Evolutionary conservation across 2,797 vertebrate genomes (phyloP).

Genomic region (Xyrichtys novacula): DNA sequence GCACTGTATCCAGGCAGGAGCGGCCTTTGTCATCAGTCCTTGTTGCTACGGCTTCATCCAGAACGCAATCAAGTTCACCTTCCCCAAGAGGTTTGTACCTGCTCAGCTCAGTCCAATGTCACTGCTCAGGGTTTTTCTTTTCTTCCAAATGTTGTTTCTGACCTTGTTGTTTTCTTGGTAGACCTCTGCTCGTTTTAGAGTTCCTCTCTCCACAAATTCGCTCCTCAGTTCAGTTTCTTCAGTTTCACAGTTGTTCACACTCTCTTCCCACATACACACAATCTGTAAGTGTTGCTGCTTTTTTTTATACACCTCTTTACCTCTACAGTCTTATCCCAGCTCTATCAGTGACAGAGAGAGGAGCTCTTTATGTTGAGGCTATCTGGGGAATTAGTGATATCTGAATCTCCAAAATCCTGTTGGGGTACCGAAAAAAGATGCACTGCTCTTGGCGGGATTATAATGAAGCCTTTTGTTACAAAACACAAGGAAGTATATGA

Average conservation of each 20-base stretch:
- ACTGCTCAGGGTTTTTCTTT: slow-evolving; percentile 4
- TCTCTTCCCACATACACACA: neutral
- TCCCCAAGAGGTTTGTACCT: slow-evolving; percentile 91
- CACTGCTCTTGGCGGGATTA: neutral
- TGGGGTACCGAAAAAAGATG: slow-evolving; percentile 9
- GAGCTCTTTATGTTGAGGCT: slow-evolving; percentile 13
- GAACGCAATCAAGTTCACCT: slow-evolving; percentile 94
- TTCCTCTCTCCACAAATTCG: neutral
- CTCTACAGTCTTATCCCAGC: slow-evolving; percentile 20
- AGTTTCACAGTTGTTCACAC: slow-evolving; percentile 9
- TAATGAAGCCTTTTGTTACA: neutral
- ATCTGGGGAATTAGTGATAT: slow-evolving; percentile 16
- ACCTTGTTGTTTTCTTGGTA: slow-evolving; percentile 38
- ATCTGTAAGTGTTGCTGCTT: slow-evolving; percentile 24
- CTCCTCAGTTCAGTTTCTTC: neutral
- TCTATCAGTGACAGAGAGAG: slow-evolving; percentile 18
- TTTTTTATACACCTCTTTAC: slow-evolving; percentile 39
- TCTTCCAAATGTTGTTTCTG: slow-evolving; percentile 5
- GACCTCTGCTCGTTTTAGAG: neutral
- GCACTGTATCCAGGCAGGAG: slow-evolving; percentile 88
- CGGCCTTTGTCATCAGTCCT: slow-evolving; percentile 93
- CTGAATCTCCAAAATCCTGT: slow-evolving; percentile 12
- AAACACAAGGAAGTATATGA: neutral
- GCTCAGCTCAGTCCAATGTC: slow-evolving; percentile 5
- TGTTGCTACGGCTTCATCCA: slow-evolving; percentile 99